Evolutionary conservation across 30 jellyfish, hydroid and myxozoan genomes (phyloP).

Genomic region (Nemopilema nomurai): DNA sequence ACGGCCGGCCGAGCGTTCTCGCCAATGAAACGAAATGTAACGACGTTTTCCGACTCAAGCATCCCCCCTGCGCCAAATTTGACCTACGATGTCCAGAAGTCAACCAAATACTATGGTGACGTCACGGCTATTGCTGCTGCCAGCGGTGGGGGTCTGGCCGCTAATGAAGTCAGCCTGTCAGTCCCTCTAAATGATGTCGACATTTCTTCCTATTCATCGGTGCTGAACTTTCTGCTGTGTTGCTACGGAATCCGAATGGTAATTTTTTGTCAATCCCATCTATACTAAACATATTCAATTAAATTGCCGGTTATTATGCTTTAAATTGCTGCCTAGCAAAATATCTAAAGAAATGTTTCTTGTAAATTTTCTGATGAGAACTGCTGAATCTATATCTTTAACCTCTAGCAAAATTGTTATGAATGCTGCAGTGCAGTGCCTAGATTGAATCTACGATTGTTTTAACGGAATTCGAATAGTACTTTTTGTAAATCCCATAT

Average conservation of each 20-base stretch:
- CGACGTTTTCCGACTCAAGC: slow-evolving; percentile 43
- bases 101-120: slow-evolving; percentile 10
- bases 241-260: slow-evolving; percentile 77
- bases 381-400: no score
- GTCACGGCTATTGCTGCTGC: slow-evolving; percentile 68
- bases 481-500: no score
- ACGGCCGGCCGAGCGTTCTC: slow-evolving; percentile 36
- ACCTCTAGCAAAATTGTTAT: no score
- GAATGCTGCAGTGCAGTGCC: no score
- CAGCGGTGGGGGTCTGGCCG: slow-evolving; percentile 74
- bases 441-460: no score
- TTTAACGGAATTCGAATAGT: no score
- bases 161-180: slow-evolving; percentile 51
- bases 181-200: slow-evolving; percentile 44
- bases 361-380: no score
- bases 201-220: slow-evolving; percentile 35
- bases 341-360: no score
- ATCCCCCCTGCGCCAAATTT: slow-evolving; percentile 59
- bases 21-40: slow-evolving; percentile 29
- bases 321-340: no score
- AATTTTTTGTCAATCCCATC: not conserved
- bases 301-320: no score
- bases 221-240: slow-evolving; percentile 53
- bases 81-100: slow-evolving; percentile 35
- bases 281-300: not conserved